Conservation (phyloP, 2,797 vertebrate genomes). For the Rhabdophis nuchalis region DNA sequence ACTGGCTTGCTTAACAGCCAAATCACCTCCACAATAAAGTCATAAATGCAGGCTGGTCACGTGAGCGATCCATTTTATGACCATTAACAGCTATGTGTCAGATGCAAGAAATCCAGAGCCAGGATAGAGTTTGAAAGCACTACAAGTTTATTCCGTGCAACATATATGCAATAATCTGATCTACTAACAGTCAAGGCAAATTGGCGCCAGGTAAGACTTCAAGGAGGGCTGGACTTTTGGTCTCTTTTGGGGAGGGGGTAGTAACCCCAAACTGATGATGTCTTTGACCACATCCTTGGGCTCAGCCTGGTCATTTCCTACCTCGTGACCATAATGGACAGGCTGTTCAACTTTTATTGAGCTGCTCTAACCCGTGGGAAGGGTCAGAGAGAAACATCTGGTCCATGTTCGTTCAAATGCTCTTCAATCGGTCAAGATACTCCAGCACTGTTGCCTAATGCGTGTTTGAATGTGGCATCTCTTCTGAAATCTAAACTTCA, state of each 20-base stretch:
- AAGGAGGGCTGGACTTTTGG: neutral
- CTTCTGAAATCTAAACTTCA: neutral
- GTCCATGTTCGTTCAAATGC: neutral
- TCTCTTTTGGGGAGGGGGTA: neutral
- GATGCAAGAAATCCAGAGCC: neutral
- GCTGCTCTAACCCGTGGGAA: neutral
- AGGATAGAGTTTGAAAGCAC: neutral
- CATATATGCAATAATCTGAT: neutral
- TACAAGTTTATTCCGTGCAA: neutral
- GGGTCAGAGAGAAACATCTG: neutral
- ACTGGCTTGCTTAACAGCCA: neutral
- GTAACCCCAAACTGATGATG: neutral
- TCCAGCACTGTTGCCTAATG: neutral
- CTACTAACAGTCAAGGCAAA: neutral
- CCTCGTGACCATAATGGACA: neutral
- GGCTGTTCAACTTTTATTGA: neutral
- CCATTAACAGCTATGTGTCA: neutral
- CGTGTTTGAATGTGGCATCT: neutral
- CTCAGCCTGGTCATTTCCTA: neutral
- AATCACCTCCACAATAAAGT: neutral
- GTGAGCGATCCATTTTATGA: neutral
- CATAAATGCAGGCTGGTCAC: neutral
- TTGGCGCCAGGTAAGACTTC: neutral
- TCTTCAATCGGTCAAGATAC: neutral
- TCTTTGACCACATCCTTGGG: neutral